These are phyloP conservation scores for Apis laboriosa DNA, from an alignment of 1,140 invertebrate species.

Conservation along the genomic window DNA sequence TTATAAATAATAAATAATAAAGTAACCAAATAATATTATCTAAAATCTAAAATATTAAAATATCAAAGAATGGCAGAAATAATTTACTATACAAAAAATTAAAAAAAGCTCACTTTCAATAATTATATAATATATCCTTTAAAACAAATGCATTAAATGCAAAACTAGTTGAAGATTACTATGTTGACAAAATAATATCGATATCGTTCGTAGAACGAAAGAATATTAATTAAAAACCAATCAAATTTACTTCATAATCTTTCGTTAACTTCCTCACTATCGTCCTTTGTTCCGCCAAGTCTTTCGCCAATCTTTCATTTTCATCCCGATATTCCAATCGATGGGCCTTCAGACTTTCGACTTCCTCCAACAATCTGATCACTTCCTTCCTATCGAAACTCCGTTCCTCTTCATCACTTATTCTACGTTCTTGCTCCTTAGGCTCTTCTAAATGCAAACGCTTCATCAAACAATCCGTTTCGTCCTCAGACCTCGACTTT, in stretches of 20 bases:
- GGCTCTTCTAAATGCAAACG: slow-evolving; percentile 50
- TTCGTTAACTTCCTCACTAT: slow-evolving; percentile 64
- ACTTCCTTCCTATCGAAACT: slow-evolving; percentile 36
- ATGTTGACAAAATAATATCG: no score
- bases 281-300: slow-evolving; percentile 67
- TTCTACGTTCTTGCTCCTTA: background rate
- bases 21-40: no score
- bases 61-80: no score
- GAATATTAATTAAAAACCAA: background rate
- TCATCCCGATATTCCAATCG: slow-evolving; percentile 32
- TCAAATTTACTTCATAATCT: slow-evolving; percentile 68
- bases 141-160: no score
- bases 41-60: no score
- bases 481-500: slow-evolving; percentile 12
- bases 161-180: no score
- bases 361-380: slow-evolving; percentile 41
- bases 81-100: no score
- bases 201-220: background rate
- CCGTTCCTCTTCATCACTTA: background rate
- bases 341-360: slow-evolving; percentile 56
- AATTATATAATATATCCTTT: no score
- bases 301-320: slow-evolving; percentile 67
- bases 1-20: no score
- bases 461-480: background rate
- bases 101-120: no score